A percentile compares a stretch with the other conserved stretches of the same genome.
These are phyloP conservation scores for Hoplostethus mediterraneus DNA, from an alignment of 2,797 vertebrate genomes.

Conservation along the genomic window DNA sequence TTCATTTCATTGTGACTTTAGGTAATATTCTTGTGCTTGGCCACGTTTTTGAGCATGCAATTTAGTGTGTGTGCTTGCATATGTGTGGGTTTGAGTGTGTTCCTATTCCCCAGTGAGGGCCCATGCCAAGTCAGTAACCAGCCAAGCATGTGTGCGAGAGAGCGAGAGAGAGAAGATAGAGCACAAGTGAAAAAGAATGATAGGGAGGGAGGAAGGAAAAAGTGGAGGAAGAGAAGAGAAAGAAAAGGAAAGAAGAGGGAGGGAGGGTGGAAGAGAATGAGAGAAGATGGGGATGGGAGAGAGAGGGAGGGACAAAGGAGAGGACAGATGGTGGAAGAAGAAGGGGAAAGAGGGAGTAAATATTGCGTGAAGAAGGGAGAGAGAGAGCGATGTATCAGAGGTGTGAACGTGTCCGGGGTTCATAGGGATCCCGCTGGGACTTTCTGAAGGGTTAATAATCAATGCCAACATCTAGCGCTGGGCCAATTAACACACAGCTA, in stretches of 20 bases:
- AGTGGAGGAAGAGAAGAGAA: background rate
- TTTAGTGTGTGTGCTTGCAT: conserved; percentile 4
- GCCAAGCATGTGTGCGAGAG: too few species aligned
- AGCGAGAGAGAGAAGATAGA: background rate
- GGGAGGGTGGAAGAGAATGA: background rate
- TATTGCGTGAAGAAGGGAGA: background rate
- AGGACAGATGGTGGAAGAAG: background rate
- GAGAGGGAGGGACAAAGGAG: background rate
- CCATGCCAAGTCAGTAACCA: too few species aligned
- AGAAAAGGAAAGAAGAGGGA: background rate
- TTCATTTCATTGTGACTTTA: too few species aligned
- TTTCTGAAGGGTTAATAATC: conserved; percentile 62
- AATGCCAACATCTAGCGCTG: conserved; percentile 42
- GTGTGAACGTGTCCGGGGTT: conserved; percentile 43
- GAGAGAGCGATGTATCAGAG: conserved; percentile 24
- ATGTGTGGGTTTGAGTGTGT: background rate
- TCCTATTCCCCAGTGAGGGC: too few species aligned
- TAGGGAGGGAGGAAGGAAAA: background rate
- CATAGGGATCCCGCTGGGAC: conserved; percentile 42
- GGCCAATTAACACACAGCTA: conserved; percentile 65
- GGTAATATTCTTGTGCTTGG: too few species aligned
- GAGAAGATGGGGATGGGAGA: background rate
- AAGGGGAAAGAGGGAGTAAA: background rate
- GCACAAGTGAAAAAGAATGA: background rate
- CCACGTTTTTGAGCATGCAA: background rate